Conservation (phyloP, 2,113 vertebrate species). For the Conger conger region DNA sequence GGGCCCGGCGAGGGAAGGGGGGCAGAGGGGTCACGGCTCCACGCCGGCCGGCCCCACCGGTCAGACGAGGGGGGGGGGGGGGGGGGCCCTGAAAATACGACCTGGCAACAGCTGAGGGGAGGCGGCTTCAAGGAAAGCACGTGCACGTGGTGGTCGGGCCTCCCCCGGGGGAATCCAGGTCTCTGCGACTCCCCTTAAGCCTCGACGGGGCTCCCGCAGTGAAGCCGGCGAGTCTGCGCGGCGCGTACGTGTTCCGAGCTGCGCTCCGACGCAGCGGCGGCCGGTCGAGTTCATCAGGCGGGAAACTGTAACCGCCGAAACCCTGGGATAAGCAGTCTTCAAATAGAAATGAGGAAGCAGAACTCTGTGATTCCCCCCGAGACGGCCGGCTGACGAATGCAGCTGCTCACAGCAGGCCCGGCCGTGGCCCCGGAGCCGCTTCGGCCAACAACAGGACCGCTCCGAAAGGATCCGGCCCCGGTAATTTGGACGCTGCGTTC, state of each 20-base stretch:
- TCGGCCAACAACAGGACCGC: not conserved
- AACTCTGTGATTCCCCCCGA: constrained; percentile 1
- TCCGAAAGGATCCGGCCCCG: not conserved
- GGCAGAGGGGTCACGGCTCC: constrained; percentile 7
- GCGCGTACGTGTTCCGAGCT: not conserved
- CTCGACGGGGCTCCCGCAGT: not conserved
- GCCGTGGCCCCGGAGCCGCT: too few species aligned
- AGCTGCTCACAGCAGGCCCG: not conserved
- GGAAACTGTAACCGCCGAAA: not conserved
- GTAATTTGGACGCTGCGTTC: not conserved
- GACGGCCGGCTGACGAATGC: not conserved
- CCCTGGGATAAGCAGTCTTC: not conserved
- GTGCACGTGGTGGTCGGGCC: not conserved
- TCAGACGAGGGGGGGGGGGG: constrained; percentile 13
- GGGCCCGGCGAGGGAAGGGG: constrained; percentile 11
- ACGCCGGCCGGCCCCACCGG: too few species aligned
- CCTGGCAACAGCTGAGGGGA: not conserved
- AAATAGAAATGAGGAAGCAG: constrained; percentile 18
- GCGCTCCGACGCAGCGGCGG: not conserved
- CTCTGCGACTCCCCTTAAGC: not conserved
- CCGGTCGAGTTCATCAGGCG: not conserved
- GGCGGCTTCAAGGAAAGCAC: not conserved
- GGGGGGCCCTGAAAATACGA: not conserved
- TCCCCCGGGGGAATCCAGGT: not conserved
- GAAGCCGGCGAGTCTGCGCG: not conserved